Evolutionary conservation across 2,797 vertebrate species (phyloP).

Genomic region (Galagoides demidoff): DNA sequence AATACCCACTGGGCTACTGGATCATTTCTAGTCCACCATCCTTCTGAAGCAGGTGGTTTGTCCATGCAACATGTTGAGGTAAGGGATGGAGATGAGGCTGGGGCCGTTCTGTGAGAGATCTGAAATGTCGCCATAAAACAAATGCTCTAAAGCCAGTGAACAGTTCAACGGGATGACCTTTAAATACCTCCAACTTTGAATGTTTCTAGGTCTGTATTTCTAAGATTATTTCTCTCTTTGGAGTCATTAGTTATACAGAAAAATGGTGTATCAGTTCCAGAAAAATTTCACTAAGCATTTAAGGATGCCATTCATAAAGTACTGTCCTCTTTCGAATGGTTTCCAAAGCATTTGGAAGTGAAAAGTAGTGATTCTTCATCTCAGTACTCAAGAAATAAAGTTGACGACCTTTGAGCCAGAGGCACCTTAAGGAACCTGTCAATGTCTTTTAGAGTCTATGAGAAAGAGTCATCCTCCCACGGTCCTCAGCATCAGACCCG

Average conservation of each 20-base stretch:
- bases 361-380: slow-evolving; percentile 29
- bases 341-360: slow-evolving; percentile 29
- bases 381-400: neutral
- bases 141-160: slow-evolving; percentile 10
- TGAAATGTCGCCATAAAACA: slow-evolving; percentile 34
- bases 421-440: neutral
- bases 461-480: neutral
- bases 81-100: neutral
- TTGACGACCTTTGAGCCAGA: neutral
- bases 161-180: slow-evolving; percentile 53
- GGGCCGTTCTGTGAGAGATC: neutral
- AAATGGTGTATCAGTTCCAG: slow-evolving; percentile 10
- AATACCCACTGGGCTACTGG: neutral
- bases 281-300: slow-evolving; percentile 51
- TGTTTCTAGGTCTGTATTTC: slow-evolving; percentile 42
- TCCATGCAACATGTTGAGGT: neutral
- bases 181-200: slow-evolving; percentile 60
- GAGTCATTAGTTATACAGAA: slow-evolving; percentile 56
- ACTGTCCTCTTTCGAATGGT: neutral
- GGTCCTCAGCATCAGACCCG: neutral
- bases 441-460: too few species aligned
- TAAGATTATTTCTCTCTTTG: slow-evolving; percentile 53
- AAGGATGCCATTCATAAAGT: slow-evolving; percentile 4
- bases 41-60: neutral
- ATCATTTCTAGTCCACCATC: neutral